Conservation (phyloP, 2,797 vertebrate genomes). For the Ambastaia sidthimunki region DNA sequence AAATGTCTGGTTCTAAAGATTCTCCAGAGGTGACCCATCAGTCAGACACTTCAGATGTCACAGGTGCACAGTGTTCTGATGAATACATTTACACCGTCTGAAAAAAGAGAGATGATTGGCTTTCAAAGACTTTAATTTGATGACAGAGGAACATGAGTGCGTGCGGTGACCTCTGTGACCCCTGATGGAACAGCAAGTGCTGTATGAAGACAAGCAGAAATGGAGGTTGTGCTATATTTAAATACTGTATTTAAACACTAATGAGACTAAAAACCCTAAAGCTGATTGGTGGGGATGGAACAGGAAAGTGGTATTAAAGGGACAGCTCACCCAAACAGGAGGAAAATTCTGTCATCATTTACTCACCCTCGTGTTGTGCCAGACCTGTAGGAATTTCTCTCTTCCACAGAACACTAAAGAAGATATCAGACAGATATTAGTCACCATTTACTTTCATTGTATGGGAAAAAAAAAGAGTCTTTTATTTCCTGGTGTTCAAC, state of each 20-base stretch:
- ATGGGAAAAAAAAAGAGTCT: background rate
- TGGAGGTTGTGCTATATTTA: slow-evolving; percentile 28
- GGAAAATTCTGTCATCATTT: background rate
- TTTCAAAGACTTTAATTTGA: slow-evolving; percentile 34
- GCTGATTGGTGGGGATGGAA: slow-evolving; percentile 29
- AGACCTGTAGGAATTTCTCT: background rate
- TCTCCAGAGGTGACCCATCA: slow-evolving; percentile 9
- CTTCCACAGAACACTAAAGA: background rate
- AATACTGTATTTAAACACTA: slow-evolving; percentile 38
- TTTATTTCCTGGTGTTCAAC: no score
- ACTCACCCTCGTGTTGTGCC: background rate
- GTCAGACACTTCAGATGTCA: slow-evolving; percentile 9
- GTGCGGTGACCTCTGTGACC: slow-evolving; percentile 38
- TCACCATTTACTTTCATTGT: background rate
- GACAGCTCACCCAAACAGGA: background rate
- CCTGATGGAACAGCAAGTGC: slow-evolving; percentile 35
- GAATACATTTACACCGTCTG: slow-evolving; percentile 20
- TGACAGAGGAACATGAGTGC: slow-evolving; percentile 13
- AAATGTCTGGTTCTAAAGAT: no score
- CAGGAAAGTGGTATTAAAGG: slow-evolving; percentile 7
- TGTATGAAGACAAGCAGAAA: slow-evolving; percentile 20
- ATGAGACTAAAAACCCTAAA: slow-evolving; percentile 36
- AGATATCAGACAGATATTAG: background rate
- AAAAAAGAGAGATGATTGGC: slow-evolving; percentile 43
- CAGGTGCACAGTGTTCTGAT: slow-evolving; percentile 14